Evolutionary conservation across 2,888 invertebrate species (phyloP), one percentile per base, ranked within the genome.

Genomic region (Tinea semifulvella): DNA sequence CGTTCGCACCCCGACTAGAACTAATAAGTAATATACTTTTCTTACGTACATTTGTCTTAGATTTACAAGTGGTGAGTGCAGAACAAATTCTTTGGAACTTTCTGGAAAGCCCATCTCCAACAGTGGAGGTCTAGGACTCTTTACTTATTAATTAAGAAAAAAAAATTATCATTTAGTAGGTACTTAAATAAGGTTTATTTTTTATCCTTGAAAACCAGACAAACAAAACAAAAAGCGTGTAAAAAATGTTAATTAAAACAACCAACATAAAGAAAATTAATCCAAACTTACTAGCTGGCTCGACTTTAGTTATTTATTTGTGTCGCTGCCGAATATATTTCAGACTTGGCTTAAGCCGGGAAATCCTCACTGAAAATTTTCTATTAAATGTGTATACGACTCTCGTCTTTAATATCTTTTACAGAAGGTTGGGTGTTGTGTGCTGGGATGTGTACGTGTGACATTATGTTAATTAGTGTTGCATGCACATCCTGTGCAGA

Each of bases 231-330:
- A n/a, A n/a, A n/a, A n/a, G n/a, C n/a, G n/a, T n/a, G n/a, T n/a
- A n/a, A 19, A 40, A 16, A 20, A 35, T 49, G 56, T 65, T 68
- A 69, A 75, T 75, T 73, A 72, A 70, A 72, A 68, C 61, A 62
- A 68, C 67, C 64, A 52, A 54, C 59, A 56, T 56, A 58, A 63
- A 65, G 56, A 61, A 63, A 63, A 72, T 69, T 68, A 66, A 64
- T 62, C 63, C 61, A 52, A 50, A 47, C 53, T 52, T 63, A 60
- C 60, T 56, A 63, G 67, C 66, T 64, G 63, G 64, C 66, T 61
- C 50, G 54, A 51, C 47, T 66, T 65, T 64, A 64, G 55, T 65
- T 67, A 64, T 71, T 71, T 71, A 70, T 73, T 69, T 65, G 62
- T 65, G 63, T 60, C 61, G 55, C 61, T 58, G 59, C 57, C 61